Base-by-base conservation (phyloP, 2,888 invertebrate genomes). In the Scrobipalpa costella region DNA sequence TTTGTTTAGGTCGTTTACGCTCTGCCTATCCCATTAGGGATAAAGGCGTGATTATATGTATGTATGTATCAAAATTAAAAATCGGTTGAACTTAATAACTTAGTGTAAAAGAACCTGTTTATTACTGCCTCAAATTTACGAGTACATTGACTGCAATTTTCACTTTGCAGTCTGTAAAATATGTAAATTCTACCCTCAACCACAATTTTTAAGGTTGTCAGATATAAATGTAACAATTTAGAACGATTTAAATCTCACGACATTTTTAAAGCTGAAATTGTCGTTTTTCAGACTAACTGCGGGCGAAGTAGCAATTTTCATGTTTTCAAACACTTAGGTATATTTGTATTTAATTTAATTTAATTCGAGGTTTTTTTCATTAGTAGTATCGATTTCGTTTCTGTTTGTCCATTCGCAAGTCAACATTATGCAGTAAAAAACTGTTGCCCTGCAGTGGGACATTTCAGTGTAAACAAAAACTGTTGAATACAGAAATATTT, bases 211-310 rank as follows among this genome's bases (percentile, higher is more conserved):
- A 27, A 47, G 58, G 59, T 58, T 59, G 63, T 50, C 49, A 59
- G 44, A 52, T 47, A 58, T 60, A 52, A 63, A 59, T 60, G 52
- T 34, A 11, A 38, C 27, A 34, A 52, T 63, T 55, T 52, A 27
- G 33, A 52, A n/a, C 49, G 63, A 63, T 63, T 1, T 19, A 8
- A 40, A 63, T 63, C 63, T 63, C 63, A 63, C 63, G 63, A 60
- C 3, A 34, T 17, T 11, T 27, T 55, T 34, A 13, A 33, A n/a
- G 1, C 21, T 60, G n/a, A 44, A 47, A 58, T 55, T 33, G 33
- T 52, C 13, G 33, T 33, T 33, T 55, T 55, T 55, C 8, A 7
- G 19, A 15, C 21, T 17, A 19, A 50, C 50, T 44, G 15, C 44
- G 3, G 6, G 44, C 44, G n/a, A 44, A 44, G 44, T 44, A 44